These are phyloP conservation scores for Mesitornis unicolor DNA, from an alignment of 2,113 vertebrate genomes.

Conservation along the genomic window DNA sequence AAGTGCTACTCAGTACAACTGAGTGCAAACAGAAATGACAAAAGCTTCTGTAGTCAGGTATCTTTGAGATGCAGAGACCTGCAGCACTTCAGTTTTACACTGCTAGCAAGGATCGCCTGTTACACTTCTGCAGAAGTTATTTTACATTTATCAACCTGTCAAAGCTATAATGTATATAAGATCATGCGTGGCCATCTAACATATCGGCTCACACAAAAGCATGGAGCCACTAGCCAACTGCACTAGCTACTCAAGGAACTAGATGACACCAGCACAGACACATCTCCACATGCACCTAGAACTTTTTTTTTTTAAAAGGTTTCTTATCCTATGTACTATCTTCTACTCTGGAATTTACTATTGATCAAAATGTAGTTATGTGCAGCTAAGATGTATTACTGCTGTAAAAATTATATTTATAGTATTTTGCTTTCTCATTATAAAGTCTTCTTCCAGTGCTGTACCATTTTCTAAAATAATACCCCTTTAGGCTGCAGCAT, in stretches of 20 bases:
- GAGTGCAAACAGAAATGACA: neutral
- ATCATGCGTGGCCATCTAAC: neutral
- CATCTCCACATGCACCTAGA: neutral
- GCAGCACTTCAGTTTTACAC: neutral
- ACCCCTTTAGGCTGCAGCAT: neutral
- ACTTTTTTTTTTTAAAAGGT: neutral
- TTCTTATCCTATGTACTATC: neutral
- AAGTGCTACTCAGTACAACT: neutral
- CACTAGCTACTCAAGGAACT: neutral
- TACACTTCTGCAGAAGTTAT: neutral
- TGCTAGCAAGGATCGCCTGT: neutral
- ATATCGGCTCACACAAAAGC: neutral
- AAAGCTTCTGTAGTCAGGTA: neutral
- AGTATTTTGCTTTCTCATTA: neutral
- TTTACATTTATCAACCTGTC: neutral
- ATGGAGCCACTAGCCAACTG: neutral
- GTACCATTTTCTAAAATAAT: neutral
- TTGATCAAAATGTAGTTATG: neutral
- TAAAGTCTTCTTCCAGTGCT: neutral
- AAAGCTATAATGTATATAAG: neutral
- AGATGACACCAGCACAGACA: neutral
- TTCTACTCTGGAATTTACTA: neutral
- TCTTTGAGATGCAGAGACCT: neutral
- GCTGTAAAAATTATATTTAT: neutral
- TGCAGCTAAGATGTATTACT: neutral